Percentiles rank a stretch among this genome's conserved stretches.
These are phyloP conservation scores for Cebidichthys violaceus DNA, from an alignment of 2,113 vertebrate genomes.

Conservation along the genomic window DNA sequence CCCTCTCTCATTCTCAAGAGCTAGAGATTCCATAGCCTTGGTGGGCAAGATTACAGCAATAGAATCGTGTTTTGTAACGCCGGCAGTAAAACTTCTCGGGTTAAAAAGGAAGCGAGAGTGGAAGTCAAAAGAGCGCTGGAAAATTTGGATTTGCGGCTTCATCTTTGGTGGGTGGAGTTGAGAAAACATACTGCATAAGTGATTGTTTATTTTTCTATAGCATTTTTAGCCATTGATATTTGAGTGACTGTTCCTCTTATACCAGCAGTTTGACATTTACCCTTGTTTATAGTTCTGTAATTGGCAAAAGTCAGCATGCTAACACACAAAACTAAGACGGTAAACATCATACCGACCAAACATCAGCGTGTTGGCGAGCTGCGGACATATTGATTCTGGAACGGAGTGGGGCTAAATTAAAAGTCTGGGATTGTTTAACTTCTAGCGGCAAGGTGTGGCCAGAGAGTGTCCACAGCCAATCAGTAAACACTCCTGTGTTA, in stretches of 20 bases:
- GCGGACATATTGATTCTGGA: background rate
- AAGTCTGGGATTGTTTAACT: background rate
- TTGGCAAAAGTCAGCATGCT: background rate
- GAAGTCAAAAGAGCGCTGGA: constrained; percentile 6
- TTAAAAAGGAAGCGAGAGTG: background rate
- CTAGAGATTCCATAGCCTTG: constrained; percentile 40
- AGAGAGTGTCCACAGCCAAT: background rate
- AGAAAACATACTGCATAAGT: background rate
- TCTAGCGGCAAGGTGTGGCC: background rate
- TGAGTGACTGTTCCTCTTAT: background rate
- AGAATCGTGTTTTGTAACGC: constrained; percentile 38
- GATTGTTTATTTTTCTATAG: background rate
- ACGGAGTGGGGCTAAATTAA: background rate
- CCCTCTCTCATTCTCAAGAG: constrained; percentile 55
- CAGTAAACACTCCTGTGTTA: background rate
- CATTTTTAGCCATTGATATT: background rate
- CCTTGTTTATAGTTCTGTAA: background rate
- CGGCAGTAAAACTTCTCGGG: constrained; percentile 18
- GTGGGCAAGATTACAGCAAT: constrained; percentile 52
- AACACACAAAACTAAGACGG: background rate
- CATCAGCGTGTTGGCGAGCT: background rate
- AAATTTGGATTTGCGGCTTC: background rate
- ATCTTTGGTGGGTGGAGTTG: background rate
- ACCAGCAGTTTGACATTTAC: background rate
- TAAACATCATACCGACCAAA: background rate